Conservation (phyloP, 2,113 vertebrate genomes). For the Clarias magur region DNA sequence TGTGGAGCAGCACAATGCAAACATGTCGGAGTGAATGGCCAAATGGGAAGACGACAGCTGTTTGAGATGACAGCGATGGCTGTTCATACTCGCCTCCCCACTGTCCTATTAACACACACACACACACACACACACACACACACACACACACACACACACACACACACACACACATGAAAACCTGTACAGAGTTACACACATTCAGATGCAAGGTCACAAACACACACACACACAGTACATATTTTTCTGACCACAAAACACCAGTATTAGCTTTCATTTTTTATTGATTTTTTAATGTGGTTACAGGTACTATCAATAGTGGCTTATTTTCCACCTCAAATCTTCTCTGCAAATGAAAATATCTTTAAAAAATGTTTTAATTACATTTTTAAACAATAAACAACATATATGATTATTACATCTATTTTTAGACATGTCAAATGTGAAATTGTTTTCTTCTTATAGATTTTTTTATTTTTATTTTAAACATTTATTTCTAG, state of each 20-base stretch:
- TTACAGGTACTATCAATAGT: not conserved
- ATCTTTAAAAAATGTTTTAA: not conserved
- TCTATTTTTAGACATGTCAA: not conserved
- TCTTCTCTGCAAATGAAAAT: not conserved
- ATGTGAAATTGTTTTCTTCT: not conserved
- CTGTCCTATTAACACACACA: slow-evolving; percentile 64
- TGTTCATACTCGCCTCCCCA: slow-evolving; percentile 77
- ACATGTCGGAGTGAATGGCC: slow-evolving; percentile 73
- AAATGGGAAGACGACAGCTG: slow-evolving; percentile 79
- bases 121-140: slow-evolving; percentile 39
- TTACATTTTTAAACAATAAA: not conserved
- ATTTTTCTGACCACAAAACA: not conserved
- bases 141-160: slow-evolving; percentile 5
- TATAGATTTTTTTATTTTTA: not conserved
- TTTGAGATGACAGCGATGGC: slow-evolving; percentile 81
- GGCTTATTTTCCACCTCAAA: not conserved
- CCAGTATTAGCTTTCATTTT: not conserved
- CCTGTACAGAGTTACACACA: slow-evolving; percentile 55
- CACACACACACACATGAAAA: slow-evolving; percentile 41
- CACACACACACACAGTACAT: slow-evolving; percentile 50
- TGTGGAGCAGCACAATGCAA: slow-evolving; percentile 76
- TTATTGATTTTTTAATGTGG: not conserved
- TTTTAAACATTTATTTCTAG: not conserved
- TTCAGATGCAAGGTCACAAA: slow-evolving; percentile 47
- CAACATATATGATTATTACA: not conserved